Percentiles rank a stretch among this genome's conserved stretches.
phyloP scores from a whole-genome alignment of 2,113 vertebrate species.

The Corvus moneduloides region DNA sequence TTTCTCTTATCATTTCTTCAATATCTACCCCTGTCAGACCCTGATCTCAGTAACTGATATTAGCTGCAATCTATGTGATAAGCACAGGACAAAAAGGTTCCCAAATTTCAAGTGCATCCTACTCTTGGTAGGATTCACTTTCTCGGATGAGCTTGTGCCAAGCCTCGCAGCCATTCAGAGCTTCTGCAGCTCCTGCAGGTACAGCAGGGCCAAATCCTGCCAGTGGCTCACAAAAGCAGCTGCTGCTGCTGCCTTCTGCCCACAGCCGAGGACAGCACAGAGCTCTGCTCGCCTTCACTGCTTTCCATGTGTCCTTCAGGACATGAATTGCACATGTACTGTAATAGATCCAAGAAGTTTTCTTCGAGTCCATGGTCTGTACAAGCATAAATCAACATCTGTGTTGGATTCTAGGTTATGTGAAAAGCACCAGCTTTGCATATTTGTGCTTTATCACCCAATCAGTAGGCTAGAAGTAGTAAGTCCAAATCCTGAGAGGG shows the following conservation, averaged over 20 bases:
- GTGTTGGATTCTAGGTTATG: neutral
- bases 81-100: neutral
- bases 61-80: neutral
- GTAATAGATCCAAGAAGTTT: neutral
- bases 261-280: neutral
- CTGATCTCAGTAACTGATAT: neutral
- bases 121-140: neutral
- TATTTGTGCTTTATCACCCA: neutral
- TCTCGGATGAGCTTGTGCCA: fast-evolving
- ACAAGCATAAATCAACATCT: neutral
- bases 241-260: neutral
- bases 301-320: neutral
- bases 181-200: neutral
- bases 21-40: neutral
- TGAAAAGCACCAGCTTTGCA: neutral
- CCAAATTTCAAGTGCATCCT: neutral
- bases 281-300: neutral
- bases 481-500: neutral
- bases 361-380: neutral
- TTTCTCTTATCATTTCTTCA: neutral
- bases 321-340: neutral
- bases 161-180: neutral
- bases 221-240: neutral
- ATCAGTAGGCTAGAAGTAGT: neutral
- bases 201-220: neutral